phyloP scores from a whole-genome alignment of 2,888 invertebrate species.

The Ischnura elegans region DNA sequence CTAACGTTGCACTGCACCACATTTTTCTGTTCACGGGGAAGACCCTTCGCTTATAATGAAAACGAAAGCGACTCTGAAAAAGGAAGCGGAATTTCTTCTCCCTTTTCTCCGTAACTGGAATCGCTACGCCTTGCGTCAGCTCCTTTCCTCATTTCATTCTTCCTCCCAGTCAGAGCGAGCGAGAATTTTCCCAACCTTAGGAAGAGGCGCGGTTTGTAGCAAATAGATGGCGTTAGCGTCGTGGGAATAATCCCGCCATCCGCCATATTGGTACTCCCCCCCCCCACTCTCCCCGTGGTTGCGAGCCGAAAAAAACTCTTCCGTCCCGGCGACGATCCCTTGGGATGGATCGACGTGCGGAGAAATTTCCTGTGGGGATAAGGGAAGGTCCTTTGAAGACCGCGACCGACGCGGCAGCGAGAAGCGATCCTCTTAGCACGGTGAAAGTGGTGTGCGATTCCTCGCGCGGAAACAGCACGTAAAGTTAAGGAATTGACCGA shows the following conservation, averaged over 20 bases:
- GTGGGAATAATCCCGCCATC: background rate
- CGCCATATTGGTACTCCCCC: background rate
- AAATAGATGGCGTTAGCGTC: background rate
- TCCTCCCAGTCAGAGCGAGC: background rate
- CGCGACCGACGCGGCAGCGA: background rate
- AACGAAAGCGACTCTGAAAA: background rate
- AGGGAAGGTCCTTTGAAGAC: background rate
- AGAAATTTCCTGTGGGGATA: conserved; percentile 6
- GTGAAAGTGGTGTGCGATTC: conserved; percentile 2
- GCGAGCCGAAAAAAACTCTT: background rate
- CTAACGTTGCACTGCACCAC: background rate
- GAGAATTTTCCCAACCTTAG: background rate
- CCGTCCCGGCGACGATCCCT: background rate
- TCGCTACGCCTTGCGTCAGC: background rate
- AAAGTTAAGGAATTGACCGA: background rate
- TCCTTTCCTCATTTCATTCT: background rate
- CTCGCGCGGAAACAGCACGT: background rate
- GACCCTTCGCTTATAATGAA: background rate
- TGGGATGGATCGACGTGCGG: background rate
- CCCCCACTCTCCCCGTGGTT: background rate
- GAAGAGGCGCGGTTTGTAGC: background rate
- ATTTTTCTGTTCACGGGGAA: background rate
- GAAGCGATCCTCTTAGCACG: background rate
- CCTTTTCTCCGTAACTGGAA: background rate
- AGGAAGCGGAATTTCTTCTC: background rate